Percentiles rank a stretch among this genome's conserved stretches.
phyloP scores from a whole-genome alignment of 1,140 invertebrate genomes.

The Leguminivora glycinivorella region DNA sequence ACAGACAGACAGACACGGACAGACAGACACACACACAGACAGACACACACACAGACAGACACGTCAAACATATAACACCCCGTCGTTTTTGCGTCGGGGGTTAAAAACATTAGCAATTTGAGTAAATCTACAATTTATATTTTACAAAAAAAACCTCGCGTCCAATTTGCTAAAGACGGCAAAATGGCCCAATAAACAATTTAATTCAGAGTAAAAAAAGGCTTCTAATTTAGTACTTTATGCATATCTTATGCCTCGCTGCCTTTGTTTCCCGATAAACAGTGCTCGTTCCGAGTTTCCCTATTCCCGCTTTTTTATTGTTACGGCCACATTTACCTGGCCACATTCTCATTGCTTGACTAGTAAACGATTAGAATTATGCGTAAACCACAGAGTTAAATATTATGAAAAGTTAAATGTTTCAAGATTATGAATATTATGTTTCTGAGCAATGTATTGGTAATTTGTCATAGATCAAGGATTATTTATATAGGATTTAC shows the following conservation, averaged over 20 bases:
- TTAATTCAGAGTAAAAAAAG: conserved; percentile 58
- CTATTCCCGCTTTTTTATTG: conserved; percentile 70
- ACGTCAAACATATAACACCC: no score
- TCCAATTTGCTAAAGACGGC: conserved; percentile 42
- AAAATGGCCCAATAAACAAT: conserved; percentile 63
- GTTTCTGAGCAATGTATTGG: no score
- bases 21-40: no score
- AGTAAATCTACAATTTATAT: background rate
- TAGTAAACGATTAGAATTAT: background rate
- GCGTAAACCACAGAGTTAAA: no score
- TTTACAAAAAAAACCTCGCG: conserved; percentile 28
- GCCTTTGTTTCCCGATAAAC: conserved; percentile 70
- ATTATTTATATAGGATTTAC: no score
- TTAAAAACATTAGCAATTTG: no score
- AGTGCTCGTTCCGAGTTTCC: conserved; percentile 59
- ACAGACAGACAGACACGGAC: no score
- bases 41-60: no score
- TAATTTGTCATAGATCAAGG: no score
- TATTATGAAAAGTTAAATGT: no score
- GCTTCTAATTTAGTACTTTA: conserved; percentile 69
- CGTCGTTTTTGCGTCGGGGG: no score
- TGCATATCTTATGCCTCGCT: conserved; percentile 66
- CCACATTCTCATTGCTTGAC: conserved; percentile 21
- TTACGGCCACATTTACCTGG: conserved; percentile 64
- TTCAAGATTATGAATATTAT: no score